Conservation (phyloP, 2,888 invertebrate genomes). For the Geophilus truncorum region DNA sequence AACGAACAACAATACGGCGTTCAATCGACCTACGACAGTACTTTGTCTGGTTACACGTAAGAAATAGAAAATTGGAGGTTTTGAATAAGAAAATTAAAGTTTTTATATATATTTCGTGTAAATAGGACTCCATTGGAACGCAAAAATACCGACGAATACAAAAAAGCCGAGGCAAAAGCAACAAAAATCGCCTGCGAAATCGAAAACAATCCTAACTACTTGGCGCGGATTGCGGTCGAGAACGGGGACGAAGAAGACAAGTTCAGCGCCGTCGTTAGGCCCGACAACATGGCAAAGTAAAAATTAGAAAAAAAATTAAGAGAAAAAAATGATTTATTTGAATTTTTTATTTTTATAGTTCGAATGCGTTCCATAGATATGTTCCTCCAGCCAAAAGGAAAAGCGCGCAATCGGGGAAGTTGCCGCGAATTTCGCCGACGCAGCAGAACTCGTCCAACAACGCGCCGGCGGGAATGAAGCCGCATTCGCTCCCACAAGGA, state of each 20-base stretch:
- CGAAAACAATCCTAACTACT: slow-evolving; percentile 75
- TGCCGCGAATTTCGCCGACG: slow-evolving; percentile 61
- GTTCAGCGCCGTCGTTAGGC: slow-evolving; percentile 77
- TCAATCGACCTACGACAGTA: slow-evolving; percentile 85
- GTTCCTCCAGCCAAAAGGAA: slow-evolving; percentile 75
- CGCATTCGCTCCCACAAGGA: slow-evolving; percentile 31
- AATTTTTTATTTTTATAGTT: neutral
- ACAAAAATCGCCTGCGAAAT: slow-evolving; percentile 88
- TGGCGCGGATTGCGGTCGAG: slow-evolving; percentile 75
- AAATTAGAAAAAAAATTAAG: neutral
- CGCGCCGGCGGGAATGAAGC: slow-evolving; percentile 9
- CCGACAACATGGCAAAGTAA: slow-evolving; percentile 45
- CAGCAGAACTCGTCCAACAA: slow-evolving; percentile 44
- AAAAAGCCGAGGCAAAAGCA: slow-evolving; percentile 78
- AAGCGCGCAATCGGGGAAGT: slow-evolving; percentile 57
- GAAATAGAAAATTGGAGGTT: neutral
- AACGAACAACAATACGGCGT: slow-evolving; percentile 90
- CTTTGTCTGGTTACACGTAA: slow-evolving; percentile 79
- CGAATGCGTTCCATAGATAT: slow-evolving; percentile 54
- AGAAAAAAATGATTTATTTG: neutral
- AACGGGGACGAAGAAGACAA: slow-evolving; percentile 86
- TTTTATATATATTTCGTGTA: slow-evolving; percentile 39
- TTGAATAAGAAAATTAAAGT: neutral
- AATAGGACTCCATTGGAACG: slow-evolving; percentile 67
- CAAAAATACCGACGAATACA: slow-evolving; percentile 80